Evolutionary conservation across 1,140 invertebrate species (phyloP), one percentile per base, ranked within the genome.

Genomic region (Panagrolaimus sp.): DNA sequence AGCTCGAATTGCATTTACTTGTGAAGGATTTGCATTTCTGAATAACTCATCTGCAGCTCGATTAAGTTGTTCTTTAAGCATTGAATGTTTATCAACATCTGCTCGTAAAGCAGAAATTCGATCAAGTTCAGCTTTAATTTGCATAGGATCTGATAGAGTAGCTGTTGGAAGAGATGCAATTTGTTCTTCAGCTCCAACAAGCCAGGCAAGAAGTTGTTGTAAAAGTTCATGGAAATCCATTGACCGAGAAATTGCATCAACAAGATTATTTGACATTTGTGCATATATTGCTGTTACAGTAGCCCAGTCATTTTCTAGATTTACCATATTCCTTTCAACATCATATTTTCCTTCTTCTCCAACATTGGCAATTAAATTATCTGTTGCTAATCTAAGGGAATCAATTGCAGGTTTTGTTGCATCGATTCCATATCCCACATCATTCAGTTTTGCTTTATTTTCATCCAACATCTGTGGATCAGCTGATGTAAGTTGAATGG

Each of bases 201-300:
- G 86, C 88, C 96, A 97, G 65, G 91, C 90, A 51, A 92, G 84
- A 5, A 96, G 86, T 83, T 92, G 89, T 86, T 90, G 88, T 57
- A 97, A 85, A 0, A 92, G 93, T 82, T 96, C 92, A 84, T 97
- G 93, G 89, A 97, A 98, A 81, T 95, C 92, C 90, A 96, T 93
- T 0, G 93, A 92, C 81, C 95, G 43, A 8, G 93, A 93, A 82
- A 92, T 93, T 45, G 96, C 86, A 65, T 89, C 89, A 89, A 96
- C 92, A 72, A 98, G 87, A 75, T 92, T 90, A 43, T 68, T 65
- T 8, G 47, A 69, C 16, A 74, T 67, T 46, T 73, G 72, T 4
- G 72, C 44, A 57, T 62, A 65, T 8, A 53, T 45, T 45, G n/a
- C 63, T 20, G 70, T 69, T 16, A 81, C 64, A 20, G 71, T 71